Percentiles rank a stretch among this genome's conserved stretches.
Evolutionary conservation across 1,140 invertebrate species (phyloP).

Genomic region (Drosophila gunungcola): DNA sequence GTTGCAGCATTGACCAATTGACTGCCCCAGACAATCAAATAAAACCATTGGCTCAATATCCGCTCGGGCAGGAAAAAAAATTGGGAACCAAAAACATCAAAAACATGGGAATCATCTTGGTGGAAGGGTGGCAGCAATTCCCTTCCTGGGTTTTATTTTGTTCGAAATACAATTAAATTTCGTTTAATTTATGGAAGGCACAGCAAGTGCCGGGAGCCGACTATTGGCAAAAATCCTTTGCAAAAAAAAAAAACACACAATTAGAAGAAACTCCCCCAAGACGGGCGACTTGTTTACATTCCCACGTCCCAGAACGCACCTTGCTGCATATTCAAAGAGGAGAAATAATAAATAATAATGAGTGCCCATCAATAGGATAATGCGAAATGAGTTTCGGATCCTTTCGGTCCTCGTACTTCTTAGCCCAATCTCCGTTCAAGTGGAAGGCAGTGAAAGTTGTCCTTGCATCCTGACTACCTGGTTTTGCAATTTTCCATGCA

Average conservation of each 20-base stretch:
- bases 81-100: slow-evolving; percentile 12
- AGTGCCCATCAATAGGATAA: slow-evolving; percentile 74
- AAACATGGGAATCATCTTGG: slow-evolving; percentile 44
- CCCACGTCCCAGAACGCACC: slow-evolving; percentile 66
- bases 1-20: slow-evolving; percentile 41
- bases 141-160: slow-evolving; percentile 43
- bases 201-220: slow-evolving; percentile 41
- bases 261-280: slow-evolving; percentile 43
- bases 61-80: slow-evolving; percentile 19
- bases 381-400: slow-evolving; percentile 75
- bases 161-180: slow-evolving; percentile 77
- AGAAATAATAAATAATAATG: slow-evolving; percentile 77
- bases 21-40: slow-evolving; percentile 64
- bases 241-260: slow-evolving; percentile 37
- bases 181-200: slow-evolving; percentile 64
- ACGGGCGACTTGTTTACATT: slow-evolving; percentile 70
- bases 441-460: slow-evolving; percentile 71
- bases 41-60: slow-evolving; percentile 81
- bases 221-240: slow-evolving; percentile 33
- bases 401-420: slow-evolving; percentile 29
- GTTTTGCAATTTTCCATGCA: slow-evolving; percentile 29
- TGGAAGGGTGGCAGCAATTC: slow-evolving; percentile 42
- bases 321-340: slow-evolving; percentile 69
- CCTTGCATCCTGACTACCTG: slow-evolving; percentile 31
- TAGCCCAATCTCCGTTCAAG: slow-evolving; percentile 41